Evolutionary conservation across 2,888 invertebrate species (phyloP).

Genomic region (Globia sparganii): DNA sequence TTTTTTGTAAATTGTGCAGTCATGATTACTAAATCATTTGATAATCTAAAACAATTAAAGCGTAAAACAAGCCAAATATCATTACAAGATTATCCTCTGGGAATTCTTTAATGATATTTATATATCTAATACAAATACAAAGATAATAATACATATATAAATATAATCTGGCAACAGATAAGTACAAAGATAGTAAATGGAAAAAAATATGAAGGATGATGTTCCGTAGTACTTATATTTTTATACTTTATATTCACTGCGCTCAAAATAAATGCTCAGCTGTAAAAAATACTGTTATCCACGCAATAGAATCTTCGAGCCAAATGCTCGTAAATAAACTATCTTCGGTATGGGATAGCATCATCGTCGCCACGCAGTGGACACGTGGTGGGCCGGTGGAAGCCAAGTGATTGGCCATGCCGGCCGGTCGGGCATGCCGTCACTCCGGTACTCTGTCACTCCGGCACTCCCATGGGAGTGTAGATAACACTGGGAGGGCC

Average conservation of each 20-base stretch:
- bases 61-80: conserved; percentile 32
- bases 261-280: conserved; percentile 53
- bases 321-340: conserved; percentile 60
- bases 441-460: conserved; percentile 35
- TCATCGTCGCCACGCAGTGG: conserved; percentile 47
- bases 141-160: too few species aligned
- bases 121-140: conserved; percentile 14
- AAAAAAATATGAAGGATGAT: conserved; percentile 24
- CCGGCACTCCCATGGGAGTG: conserved; percentile 71
- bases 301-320: conserved; percentile 51
- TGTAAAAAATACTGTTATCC: conserved; percentile 46
- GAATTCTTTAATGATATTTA: conserved; percentile 17
- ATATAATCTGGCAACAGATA: conserved; percentile 33
- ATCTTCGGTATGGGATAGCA: conserved; percentile 46
- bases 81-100: conserved; percentile 31
- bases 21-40: conserved; percentile 18
- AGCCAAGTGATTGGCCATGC: conserved; percentile 42
- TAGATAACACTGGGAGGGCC: conserved; percentile 63
- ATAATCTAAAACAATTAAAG: conserved; percentile 2
- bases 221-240: conserved; percentile 29
- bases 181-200: conserved; percentile 20
- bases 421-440: conserved; percentile 19
- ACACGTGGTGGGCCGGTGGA: conserved; percentile 45
- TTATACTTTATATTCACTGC: conserved; percentile 44
- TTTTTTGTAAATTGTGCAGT: conserved; percentile 1